phyloP scores from a whole-genome alignment of 2,113 vertebrate genomes.

The Eurystomus gularis region DNA sequence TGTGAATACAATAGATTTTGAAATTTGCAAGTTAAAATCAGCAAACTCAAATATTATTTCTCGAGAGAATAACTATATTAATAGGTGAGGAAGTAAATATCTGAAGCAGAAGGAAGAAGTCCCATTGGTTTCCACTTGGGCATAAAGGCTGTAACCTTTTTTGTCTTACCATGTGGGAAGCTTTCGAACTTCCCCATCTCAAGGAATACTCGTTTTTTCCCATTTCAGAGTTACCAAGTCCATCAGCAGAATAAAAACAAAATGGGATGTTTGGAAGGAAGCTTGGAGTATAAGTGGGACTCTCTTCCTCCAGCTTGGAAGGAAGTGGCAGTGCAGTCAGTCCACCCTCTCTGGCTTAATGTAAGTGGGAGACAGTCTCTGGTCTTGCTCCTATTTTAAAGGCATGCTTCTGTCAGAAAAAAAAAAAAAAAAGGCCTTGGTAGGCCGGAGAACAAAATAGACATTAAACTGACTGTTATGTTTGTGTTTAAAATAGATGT shows the following conservation, averaged over 20 bases:
- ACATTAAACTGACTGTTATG: neutral
- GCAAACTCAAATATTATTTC: neutral
- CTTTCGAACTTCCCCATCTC: neutral
- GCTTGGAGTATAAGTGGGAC: neutral
- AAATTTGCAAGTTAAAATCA: neutral
- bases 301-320: neutral
- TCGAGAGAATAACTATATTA: neutral
- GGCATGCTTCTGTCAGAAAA: neutral
- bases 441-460: neutral
- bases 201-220: neutral
- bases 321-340: neutral
- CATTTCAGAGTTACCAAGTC: neutral
- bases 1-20: neutral
- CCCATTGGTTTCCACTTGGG: neutral
- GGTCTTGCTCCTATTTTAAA: neutral
- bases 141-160: neutral
- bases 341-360: neutral
- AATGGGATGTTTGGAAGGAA: neutral
- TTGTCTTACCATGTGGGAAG: neutral
- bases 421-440: neutral
- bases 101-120: neutral
- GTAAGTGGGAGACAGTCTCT: neutral
- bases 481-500: neutral
- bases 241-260: neutral
- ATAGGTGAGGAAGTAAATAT: neutral